Evolutionary conservation across 2,797 vertebrate species (phyloP).

Genomic region (Calcarius lapponicus): DNA sequence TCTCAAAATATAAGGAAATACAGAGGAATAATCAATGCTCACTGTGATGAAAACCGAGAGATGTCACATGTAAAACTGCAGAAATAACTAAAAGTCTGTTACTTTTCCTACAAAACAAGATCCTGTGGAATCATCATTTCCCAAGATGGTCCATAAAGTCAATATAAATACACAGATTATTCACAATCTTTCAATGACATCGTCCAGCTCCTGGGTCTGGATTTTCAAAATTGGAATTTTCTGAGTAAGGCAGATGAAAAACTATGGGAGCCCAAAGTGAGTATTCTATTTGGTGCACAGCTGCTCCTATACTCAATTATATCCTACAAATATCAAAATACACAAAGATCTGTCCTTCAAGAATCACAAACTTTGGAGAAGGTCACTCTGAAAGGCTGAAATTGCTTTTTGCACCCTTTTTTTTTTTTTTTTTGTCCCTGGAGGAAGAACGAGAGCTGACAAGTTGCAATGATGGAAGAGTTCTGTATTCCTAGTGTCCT

Average conservation of each 20-base stretch:
- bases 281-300: neutral
- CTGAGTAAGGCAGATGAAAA: neutral
- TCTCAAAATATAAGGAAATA: neutral
- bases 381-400: neutral
- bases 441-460: neutral
- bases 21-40: neutral
- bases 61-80: neutral
- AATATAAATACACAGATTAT: neutral
- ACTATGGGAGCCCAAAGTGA: neutral
- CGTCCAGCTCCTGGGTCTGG: neutral
- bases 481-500: neutral
- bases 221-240: neutral
- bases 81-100: neutral
- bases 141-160: neutral
- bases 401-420: neutral
- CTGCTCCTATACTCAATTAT: fast-evolving
- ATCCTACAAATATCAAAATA: neutral
- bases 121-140: neutral
- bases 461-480: neutral
- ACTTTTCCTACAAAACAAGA: neutral
- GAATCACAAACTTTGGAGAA: neutral
- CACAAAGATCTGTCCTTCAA: neutral
- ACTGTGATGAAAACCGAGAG: neutral
- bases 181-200: neutral
- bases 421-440: neutral